A percentile compares a stretch with the other conserved stretches of the same genome.
Evolutionary conservation across 1,140 invertebrate species (phyloP).

Genomic region (Tribolium castaneum): DNA sequence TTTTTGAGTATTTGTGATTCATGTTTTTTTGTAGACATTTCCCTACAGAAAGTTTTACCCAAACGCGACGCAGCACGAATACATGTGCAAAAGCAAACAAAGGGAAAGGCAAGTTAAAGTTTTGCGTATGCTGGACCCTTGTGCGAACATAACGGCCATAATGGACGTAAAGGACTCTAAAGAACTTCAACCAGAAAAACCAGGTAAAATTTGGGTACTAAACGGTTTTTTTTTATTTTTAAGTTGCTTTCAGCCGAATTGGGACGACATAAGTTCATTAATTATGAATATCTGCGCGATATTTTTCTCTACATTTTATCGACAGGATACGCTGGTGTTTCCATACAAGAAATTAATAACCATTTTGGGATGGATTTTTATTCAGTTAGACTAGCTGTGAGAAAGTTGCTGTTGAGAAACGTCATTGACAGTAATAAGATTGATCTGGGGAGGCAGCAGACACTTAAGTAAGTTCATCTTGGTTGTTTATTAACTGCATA

Average conservation of each 20-base stretch:
- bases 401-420: constrained; percentile 47
- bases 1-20: not conserved
- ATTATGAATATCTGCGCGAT: constrained; percentile 49
- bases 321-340: constrained; percentile 43
- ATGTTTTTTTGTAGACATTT: constrained; percentile 61
- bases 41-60: constrained; percentile 73
- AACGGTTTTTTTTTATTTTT: not conserved
- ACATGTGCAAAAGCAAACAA: constrained; percentile 66
- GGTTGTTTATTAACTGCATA: no score
- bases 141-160: constrained; percentile 64
- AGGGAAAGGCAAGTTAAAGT: constrained; percentile 67
- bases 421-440: constrained; percentile 49
- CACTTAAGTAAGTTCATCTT: constrained; percentile 49
- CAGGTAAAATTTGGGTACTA: not conserved
- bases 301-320: constrained; percentile 49
- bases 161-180: constrained; percentile 49
- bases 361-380: constrained; percentile 48
- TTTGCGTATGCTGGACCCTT: constrained; percentile 67
- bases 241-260: not conserved
- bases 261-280: constrained; percentile 34
- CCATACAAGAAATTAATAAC: constrained; percentile 42
- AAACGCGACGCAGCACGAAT: constrained; percentile 67
- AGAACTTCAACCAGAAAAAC: constrained; percentile 42
- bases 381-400: constrained; percentile 44
- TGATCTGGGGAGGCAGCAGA: constrained; percentile 52